Evolutionary conservation across 2,888 invertebrate species (phyloP), one percentile per base, ranked within the genome.

Genomic region (Cremastinae sp.): DNA sequence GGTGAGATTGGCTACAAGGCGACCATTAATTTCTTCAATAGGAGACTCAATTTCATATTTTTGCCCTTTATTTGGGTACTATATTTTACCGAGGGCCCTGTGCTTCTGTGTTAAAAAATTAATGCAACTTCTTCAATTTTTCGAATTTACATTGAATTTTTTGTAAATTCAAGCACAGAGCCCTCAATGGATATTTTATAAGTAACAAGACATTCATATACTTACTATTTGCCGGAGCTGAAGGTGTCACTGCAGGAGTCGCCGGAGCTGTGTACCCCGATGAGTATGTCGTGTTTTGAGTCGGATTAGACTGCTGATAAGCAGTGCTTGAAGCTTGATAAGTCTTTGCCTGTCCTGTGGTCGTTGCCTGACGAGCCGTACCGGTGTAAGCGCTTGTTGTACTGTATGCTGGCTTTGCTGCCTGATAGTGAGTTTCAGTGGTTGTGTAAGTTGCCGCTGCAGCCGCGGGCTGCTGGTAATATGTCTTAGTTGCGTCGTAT

Each of bases 401-500:
- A 84, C 94, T 93, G 85, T 94, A 94, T 0, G 94, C 93, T 4
- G 94, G 93, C 84, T 94, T 94, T 56, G 94, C 92, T 80, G 92
- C 92, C 58, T 91, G 92, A 84, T 92, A 92, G 56, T 92, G 93
- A 41, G 92, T 92, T 64, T 93, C 94, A 12, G 93, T 91, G 35
- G 93, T 92, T 7, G 94, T 93, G 88, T 94, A 93, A 68, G 93
- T 90, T 0, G 92, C 91, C n/a, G 92, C 91, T 45, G 94, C 93
- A 53, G 93, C 92, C n/a, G 95, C 94, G 82, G 95, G 94, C 90
- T 96, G 96, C 90, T 96, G 96, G 90, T 96, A 96, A 78, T 94
- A 95, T 1, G 95, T 94, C 90, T 96, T 95, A 84, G 95, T 94
- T 10, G 96, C 94, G 91, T 95, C 96, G 91, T 95, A 95, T 53